Conservation (phyloP, 1,140 invertebrate genomes). For the Pogonognathellus flavescens region DNA sequence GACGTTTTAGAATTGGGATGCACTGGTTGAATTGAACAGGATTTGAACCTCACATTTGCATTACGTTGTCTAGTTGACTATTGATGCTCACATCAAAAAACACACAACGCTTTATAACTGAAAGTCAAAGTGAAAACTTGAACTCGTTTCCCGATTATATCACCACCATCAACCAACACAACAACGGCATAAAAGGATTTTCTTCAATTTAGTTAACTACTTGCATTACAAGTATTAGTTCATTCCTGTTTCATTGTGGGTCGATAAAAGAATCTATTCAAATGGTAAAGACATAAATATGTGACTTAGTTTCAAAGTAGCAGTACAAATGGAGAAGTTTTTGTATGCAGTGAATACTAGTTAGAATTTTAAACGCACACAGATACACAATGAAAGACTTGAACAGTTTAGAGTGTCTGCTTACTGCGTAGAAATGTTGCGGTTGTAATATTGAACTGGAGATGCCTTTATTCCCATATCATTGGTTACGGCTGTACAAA, state of each 20-base stretch:
- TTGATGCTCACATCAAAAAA: no score
- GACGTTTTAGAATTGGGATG: not conserved
- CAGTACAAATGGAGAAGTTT: no score
- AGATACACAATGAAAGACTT: no score
- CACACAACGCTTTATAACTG: not conserved
- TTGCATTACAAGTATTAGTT: constrained; percentile 14
- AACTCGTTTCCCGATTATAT: constrained; percentile 39
- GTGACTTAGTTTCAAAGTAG: no score
- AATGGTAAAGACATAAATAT: no score
- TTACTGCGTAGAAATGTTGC: no score
- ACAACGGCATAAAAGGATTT: constrained; percentile 36
- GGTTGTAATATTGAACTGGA: constrained; percentile 17
- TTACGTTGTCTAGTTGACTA: not conserved
- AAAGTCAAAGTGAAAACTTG: constrained; percentile 43
- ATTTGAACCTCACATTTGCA: constrained; percentile 14
- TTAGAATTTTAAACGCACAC: no score
- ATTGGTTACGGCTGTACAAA: not conserved
- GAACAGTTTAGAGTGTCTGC: no score
- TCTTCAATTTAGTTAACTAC: constrained; percentile 42
- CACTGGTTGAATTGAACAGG: not conserved
- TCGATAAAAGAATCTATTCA: no score
- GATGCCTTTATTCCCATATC: constrained; percentile 15
- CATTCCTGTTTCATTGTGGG: constrained; percentile 27
- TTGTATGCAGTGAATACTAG: no score
- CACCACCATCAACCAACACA: not conserved